These are phyloP conservation scores for Prietella phreatophila DNA, from an alignment of 2,113 vertebrate genomes.

Conservation along the genomic window DNA sequence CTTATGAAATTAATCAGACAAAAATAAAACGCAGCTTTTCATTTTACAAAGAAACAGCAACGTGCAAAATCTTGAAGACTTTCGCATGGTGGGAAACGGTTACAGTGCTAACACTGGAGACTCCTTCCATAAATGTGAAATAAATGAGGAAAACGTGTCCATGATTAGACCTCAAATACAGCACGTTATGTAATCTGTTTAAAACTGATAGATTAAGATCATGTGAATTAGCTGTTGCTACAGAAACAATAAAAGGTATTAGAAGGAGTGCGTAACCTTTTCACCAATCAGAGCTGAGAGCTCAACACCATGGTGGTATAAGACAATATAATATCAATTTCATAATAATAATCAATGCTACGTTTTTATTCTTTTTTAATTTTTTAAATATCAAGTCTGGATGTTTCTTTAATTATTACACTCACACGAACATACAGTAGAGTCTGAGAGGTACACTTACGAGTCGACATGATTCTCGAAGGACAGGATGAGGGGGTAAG, in stretches of 20 bases:
- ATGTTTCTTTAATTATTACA: neutral
- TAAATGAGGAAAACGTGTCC: neutral
- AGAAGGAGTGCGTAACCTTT: neutral
- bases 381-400: neutral
- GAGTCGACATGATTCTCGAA: constrained; percentile 93
- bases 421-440: neutral
- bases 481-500: constrained; percentile 84
- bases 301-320: neutral
- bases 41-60: neutral
- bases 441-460: constrained; percentile 72
- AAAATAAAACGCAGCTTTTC: neutral
- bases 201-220: neutral
- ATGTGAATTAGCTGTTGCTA: neutral
- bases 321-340: neutral
- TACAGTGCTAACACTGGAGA: neutral
- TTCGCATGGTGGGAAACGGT: neutral
- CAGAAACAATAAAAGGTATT: neutral
- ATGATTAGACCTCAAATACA: neutral
- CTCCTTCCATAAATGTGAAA: neutral
- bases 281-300: neutral
- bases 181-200: neutral
- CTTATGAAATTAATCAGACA: neutral
- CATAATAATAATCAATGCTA: neutral
- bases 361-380: too few relatives aligned
- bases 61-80: neutral